Percentiles rank a stretch among this genome's conserved stretches.
Evolutionary conservation across 1,140 invertebrate genomes (phyloP).

Genomic region (Bicyclus anynana): DNA sequence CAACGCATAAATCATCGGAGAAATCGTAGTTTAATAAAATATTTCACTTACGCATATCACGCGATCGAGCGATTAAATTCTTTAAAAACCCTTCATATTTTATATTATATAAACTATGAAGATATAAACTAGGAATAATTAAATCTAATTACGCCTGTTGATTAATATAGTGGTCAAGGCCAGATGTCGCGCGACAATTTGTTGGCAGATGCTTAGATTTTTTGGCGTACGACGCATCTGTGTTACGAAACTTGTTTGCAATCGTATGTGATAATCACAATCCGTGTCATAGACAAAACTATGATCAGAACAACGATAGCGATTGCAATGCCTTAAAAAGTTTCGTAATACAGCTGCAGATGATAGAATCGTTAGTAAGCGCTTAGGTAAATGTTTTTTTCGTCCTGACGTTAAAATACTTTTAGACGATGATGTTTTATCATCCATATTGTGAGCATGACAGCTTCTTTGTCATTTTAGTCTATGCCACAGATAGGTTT

Average conservation of each 20-base stretch:
- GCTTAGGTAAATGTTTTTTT: constrained; percentile 1
- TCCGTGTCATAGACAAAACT: too few relatives aligned
- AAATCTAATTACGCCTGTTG: not conserved
- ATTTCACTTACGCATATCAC: too few relatives aligned
- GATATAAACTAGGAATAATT: not conserved
- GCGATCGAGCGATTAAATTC: too few relatives aligned
- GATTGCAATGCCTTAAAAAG: not conserved
- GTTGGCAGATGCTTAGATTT: not conserved
- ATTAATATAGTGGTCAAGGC: not conserved
- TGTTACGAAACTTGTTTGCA: not conserved
- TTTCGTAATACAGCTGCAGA: not conserved
- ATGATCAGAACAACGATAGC: not conserved
- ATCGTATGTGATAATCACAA: not conserved
- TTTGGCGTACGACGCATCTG: not conserved
- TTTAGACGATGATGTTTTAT: not conserved
- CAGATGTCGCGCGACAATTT: not conserved
- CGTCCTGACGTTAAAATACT: not conserved
- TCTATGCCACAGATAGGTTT: not conserved
- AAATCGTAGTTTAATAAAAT: too few relatives aligned
- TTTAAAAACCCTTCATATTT: too few relatives aligned
- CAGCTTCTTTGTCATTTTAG: not conserved
- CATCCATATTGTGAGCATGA: not conserved
- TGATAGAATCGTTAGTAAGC: constrained; percentile 1
- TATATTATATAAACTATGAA: too few relatives aligned
- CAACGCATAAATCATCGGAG: too few relatives aligned